Base-by-base conservation (phyloP, 1,140 invertebrate genomes). In the Parasteatoda tepidariorum region DNA sequence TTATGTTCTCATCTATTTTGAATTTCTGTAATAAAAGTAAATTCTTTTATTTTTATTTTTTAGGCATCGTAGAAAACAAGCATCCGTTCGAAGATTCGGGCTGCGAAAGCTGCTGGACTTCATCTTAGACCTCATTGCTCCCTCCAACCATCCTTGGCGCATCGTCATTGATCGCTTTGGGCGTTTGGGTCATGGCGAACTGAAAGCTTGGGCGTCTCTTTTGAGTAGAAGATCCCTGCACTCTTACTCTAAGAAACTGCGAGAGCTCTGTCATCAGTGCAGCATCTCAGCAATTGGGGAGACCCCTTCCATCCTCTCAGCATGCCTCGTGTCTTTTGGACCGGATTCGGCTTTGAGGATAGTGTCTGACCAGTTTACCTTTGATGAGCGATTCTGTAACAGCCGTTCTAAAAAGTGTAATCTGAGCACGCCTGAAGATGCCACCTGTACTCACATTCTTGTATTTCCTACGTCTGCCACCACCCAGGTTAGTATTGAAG, bases 391-490 rank as follows among this genome's bases (percentile, higher is more conserved):
- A 94, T 86, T 87, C 93, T 95, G 89, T 93, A 61, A 24, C 61
- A 93, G 88, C 93, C 94, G 86, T 85, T 84, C 75, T 48, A 85
- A 85, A 66, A 85, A 67, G 15, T 86, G 86, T 59, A 54, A 75
- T 59, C 91, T 97, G 71, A 95, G 94, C 62, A 97, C 96, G 62
- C 96, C 96, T 2, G 93, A 97, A 86, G 97, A 99, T 90, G 95
- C 97, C 57, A 95, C 96, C 55, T 96, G 95, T 87, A 99, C 98
- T 62, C 98, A 99, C 89, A 99, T 99, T 85, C 92, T 99, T 81
- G 98, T 99, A 76, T 99, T 99, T 90, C 98, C 98, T 62, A 99
- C 97, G 11, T 98, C 96, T 74, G 97, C 98, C 30, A 97, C 96
- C 31, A 97, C 96, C 74, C 95, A 97, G 62, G 85, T 75, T 57